Base-by-base conservation (phyloP, 2,113 vertebrate genomes). In the Oncorhynchus nerka region DNA sequence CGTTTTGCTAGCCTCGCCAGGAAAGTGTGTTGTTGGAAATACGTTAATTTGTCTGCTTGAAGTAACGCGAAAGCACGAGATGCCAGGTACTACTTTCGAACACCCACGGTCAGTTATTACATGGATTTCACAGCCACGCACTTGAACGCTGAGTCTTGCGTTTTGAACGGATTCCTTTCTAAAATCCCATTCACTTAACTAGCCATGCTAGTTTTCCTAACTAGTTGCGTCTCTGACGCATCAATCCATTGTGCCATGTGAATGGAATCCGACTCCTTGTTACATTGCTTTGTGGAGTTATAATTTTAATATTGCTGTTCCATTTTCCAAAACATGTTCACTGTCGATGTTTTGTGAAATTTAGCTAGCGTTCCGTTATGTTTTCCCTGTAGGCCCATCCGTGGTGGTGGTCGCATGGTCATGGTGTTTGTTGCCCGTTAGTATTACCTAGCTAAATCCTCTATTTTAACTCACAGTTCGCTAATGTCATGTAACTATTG, bases 101-200 rank as follows among this genome's bases (percentile, higher is more conserved):
- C 4, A n/a, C 9, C 16, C 16, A 6, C 19, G 12, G 24, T 68
- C 12, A 24, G 11, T 19, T 4, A 73, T 65, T 7, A 2, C 12
- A 57, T 34, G 51, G 12, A 55, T 20, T 28, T 26, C 22, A 16
- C 22, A 8, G 13, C 16, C 8, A 71, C 20, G 15, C 73, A 24
- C 20, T 48, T 22, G 15, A 4, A 55, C n/a, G 75, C 19, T 32
- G 76, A 22, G 8, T 81, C 86, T 90, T 90, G 91, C 89, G 83
- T 92, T 88, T 88, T 90, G 91, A 89, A 87, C 87, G 77, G 85
- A 73, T 83, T 78, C 79, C 20, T 77, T 49, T 85, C 6, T 11
- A 55, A 55, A 55, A 55, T 88, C 87, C 89, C 89, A 92, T 88
- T 92, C 88, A 85, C 79, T 81, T 74, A 79, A 89, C 89, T 91